These are phyloP conservation scores for Cantharis flavilabris DNA, from an alignment of 2,888 invertebrate genomes.

Conservation along the genomic window DNA sequence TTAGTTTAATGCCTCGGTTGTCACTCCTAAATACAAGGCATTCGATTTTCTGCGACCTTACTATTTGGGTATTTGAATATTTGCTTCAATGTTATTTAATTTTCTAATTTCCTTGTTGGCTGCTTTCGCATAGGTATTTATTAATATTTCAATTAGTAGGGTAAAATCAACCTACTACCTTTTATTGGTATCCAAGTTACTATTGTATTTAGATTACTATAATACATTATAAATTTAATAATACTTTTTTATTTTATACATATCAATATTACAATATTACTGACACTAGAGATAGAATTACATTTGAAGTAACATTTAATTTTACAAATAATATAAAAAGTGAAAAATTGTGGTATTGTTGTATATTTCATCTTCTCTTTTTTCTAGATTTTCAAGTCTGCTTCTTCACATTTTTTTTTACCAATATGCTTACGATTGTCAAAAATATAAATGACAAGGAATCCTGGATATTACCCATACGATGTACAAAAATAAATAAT, in stretches of 20 bases:
- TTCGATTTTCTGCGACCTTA: constrained; percentile 33
- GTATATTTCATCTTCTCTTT: no score
- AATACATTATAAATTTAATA: no score
- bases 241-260: no score
- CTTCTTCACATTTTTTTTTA: no score
- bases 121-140: neutral
- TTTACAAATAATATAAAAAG: no score
- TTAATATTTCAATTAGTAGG: neutral
- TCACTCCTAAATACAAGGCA: constrained; percentile 46
- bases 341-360: no score
- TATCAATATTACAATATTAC: no score
- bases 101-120: neutral
- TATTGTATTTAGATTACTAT: neutral
- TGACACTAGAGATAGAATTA: no score
- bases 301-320: no score
- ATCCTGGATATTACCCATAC: neutral
- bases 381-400: no score
- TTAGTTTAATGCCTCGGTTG: constrained; percentile 55
- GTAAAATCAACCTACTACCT: neutral
- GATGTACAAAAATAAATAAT: neutral
- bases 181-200: neutral
- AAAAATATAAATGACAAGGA: no score
- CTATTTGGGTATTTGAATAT: constrained; percentile 15
- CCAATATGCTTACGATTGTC: no score
- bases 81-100: constrained; percentile 12